Conservation (phyloP, 2,888 invertebrate species). For the Pterostichus madidus region DNA sequence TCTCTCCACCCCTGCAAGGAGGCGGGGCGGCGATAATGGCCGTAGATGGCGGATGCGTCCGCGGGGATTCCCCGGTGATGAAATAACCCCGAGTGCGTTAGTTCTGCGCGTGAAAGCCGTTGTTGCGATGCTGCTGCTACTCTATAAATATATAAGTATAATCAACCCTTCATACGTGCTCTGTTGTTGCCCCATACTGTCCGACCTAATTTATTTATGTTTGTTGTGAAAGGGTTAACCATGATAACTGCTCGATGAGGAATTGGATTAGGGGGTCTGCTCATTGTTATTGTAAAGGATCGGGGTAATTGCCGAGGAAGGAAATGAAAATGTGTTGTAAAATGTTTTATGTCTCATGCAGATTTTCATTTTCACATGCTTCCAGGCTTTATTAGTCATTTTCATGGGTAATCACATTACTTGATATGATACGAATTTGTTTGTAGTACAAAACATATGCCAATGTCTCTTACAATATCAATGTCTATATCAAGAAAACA, state of each 20-base stretch:
- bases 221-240: conserved; percentile 54
- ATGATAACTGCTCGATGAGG: conserved; percentile 53
- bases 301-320: conserved; percentile 29
- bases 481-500: too few species aligned
- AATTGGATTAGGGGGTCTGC: conserved; percentile 37
- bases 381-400: background rate
- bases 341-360: conserved; percentile 43
- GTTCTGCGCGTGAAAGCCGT: conserved; percentile 43
- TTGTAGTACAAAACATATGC: too few species aligned
- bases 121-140: background rate
- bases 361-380: conserved; percentile 31
- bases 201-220: conserved; percentile 51
- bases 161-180: conserved; percentile 59
- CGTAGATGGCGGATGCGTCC: conserved; percentile 64
- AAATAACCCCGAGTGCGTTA: conserved; percentile 60
- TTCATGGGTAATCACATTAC: background rate
- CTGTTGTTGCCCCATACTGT: background rate
- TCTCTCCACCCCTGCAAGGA: background rate
- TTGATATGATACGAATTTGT: too few species aligned
- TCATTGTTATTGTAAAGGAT: conserved; percentile 48
- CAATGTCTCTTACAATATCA: too few species aligned
- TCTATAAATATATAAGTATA: conserved; percentile 61
- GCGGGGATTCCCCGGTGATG: conserved; percentile 61
- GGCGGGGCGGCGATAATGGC: conserved; percentile 57
- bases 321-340: conserved; percentile 36